These are phyloP conservation scores for Pogonocichla stellata DNA, from an alignment of 2,113 vertebrate genomes.

Conservation along the genomic window DNA sequence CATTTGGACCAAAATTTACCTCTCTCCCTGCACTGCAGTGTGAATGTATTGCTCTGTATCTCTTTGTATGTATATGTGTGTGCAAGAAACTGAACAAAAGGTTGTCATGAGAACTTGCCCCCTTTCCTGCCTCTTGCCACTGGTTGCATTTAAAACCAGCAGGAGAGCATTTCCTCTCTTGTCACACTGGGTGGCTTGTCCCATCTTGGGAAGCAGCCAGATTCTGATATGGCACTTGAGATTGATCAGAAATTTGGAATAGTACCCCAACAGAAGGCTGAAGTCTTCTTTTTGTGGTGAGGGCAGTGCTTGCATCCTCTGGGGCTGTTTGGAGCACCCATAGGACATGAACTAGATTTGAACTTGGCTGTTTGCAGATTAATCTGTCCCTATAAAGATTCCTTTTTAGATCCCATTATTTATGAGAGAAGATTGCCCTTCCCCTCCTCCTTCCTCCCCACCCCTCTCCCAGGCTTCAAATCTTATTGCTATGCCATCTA, in stretches of 20 bases:
- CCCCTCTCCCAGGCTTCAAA: constrained; percentile 10
- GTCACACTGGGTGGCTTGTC: rapidly evolving
- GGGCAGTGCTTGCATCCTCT: not conserved
- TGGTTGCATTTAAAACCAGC: not conserved
- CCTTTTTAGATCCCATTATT: constrained; percentile 52
- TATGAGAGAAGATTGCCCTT: constrained; percentile 15
- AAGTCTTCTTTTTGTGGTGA: not conserved
- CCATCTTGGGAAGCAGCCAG: not conserved
- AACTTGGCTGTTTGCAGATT: not conserved
- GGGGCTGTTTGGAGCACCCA: rapidly evolving
- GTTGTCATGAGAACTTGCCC: not conserved
- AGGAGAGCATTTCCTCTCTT: not conserved
- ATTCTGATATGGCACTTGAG: not conserved
- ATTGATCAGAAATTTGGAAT: not conserved
- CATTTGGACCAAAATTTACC: not conserved
- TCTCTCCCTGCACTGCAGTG: not conserved
- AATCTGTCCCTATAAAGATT: constrained; percentile 20
- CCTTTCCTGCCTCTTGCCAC: not conserved
- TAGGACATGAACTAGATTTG: constrained; percentile 2
- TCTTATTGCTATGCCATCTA: constrained; percentile 43
- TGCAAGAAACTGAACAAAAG: not conserved
- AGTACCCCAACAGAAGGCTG: not conserved
- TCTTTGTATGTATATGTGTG: not conserved
- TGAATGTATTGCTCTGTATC: not conserved
- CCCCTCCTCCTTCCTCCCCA: not conserved